Evolutionary conservation across 2,113 vertebrate genomes (phyloP).

Genomic region (Poecile atricapillus): DNA sequence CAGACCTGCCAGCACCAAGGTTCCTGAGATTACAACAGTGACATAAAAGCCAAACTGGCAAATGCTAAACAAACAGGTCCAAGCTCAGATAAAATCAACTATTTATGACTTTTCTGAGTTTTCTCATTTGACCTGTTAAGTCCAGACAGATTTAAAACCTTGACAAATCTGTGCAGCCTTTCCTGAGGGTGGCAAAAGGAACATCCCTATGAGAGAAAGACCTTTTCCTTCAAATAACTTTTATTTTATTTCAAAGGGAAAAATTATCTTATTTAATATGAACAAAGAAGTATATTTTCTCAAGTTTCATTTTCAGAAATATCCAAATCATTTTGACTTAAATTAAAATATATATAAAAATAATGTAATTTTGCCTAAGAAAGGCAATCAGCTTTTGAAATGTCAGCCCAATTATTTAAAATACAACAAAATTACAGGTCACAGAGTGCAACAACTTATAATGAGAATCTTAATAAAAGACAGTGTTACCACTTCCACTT

Average conservation of each 20-base stretch:
- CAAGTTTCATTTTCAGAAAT: not conserved
- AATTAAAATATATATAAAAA: conserved; percentile 23
- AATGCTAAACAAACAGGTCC: not conserved
- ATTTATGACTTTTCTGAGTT: not conserved
- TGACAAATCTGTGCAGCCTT: not conserved
- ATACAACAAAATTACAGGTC: conserved; percentile 25
- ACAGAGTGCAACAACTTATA: not conserved
- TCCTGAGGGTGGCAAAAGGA: not conserved
- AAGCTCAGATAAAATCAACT: not conserved
- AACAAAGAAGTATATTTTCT: conserved; percentile 10
- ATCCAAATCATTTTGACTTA: not conserved
- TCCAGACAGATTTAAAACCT: not conserved
- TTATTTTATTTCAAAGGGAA: not conserved
- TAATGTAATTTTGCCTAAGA: not conserved
- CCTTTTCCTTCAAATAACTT: not conserved
- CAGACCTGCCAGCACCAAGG: not conserved
- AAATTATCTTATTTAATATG: not conserved
- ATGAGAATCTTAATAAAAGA: conserved; percentile 10
- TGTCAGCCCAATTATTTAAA: conserved; percentile 19
- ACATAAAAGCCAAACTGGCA: not conserved
- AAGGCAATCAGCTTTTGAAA: conserved; percentile 16
- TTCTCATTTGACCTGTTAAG: not conserved
- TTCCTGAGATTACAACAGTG: not conserved
- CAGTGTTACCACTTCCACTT: not conserved
- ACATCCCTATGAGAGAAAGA: not conserved